Evolutionary conservation across 2,888 invertebrate genomes (phyloP).

Genomic region (Eilema griseolum): DNA sequence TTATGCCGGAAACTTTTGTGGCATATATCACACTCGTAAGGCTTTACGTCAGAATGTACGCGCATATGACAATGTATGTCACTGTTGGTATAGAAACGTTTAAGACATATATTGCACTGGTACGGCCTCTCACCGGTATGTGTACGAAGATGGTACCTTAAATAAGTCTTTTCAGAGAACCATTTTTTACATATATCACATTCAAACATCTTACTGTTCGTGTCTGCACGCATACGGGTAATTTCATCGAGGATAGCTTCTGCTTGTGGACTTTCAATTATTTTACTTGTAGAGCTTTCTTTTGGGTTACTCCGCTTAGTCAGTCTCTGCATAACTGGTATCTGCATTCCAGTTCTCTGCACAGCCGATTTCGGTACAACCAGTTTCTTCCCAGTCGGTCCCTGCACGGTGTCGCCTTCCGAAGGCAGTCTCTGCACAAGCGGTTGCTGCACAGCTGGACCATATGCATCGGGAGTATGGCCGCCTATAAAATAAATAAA

Average conservation of each 20-base stretch:
- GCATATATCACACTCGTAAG: neutral
- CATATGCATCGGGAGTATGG: neutral
- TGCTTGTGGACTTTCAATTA: neutral
- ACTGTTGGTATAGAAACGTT: neutral
- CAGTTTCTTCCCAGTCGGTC: neutral
- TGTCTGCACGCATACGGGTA: neutral
- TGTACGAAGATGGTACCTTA: constrained; percentile 1
- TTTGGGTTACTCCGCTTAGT: neutral
- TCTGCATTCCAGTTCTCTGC: neutral
- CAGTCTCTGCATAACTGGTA: neutral
- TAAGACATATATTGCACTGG: neutral
- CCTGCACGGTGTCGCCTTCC: no score
- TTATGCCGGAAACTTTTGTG: neutral
- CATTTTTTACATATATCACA: neutral
- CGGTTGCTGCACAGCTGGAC: neutral
- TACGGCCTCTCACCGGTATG: constrained; percentile 2
- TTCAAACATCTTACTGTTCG: neutral
- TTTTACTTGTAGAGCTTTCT: neutral
- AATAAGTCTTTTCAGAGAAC: neutral
- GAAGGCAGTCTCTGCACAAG: no score
- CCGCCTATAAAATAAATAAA: neutral
- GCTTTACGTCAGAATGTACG: neutral
- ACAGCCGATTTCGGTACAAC: neutral
- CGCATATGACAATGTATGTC: neutral
- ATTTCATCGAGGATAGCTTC: neutral